phyloP scores from a whole-genome alignment of 2,797 vertebrate genomes.

The Coendou prehensilis region DNA sequence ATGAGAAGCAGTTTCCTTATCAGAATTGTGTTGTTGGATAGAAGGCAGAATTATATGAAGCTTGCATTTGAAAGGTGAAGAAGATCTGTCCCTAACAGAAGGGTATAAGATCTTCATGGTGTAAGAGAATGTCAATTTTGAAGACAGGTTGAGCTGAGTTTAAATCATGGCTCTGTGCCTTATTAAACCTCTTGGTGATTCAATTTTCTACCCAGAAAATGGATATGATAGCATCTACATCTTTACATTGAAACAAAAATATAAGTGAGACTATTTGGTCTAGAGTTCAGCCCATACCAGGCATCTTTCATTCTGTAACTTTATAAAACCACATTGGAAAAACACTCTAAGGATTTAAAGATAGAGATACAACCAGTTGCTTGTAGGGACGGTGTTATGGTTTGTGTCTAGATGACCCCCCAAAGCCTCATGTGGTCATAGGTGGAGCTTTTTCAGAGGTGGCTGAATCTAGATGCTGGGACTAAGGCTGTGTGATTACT shows the following conservation, averaged over 20 bases:
- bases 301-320: background rate
- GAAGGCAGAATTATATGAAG: background rate
- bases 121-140: background rate
- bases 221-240: background rate
- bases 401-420: background rate
- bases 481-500: background rate
- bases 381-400: background rate
- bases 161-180: background rate
- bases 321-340: background rate
- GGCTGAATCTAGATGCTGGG: background rate
- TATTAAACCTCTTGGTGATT: background rate
- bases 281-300: background rate
- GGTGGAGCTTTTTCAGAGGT: background rate
- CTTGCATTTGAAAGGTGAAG: constrained; percentile 3
- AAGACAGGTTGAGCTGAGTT: background rate
- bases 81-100: background rate
- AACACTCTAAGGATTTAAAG: background rate
- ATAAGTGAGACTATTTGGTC: background rate
- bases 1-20: background rate
- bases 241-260: background rate
- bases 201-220: background rate
- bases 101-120: background rate
- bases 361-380: background rate
- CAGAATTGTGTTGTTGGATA: background rate
- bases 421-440: background rate